phyloP scores from a whole-genome alignment of 1,140 invertebrate genomes.

The Tetramorium alpestre region DNA sequence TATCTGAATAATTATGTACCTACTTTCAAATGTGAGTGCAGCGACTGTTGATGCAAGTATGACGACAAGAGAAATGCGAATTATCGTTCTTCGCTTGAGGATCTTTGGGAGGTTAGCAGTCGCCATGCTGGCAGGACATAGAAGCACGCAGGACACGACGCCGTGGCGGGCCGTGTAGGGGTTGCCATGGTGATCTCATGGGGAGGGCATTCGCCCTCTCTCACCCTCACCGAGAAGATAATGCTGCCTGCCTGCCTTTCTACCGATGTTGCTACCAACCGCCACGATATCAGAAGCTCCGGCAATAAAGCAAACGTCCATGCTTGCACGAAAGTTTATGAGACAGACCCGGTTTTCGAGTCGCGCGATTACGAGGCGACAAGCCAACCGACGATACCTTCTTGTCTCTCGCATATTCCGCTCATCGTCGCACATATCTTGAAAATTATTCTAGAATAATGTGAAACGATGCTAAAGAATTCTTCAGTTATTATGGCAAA shows the following conservation, averaged over 20 bases:
- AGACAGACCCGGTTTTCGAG: conserved; percentile 73
- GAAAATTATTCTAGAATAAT: conserved; percentile 19
- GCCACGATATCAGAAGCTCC: conserved; percentile 80
- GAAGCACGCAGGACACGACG: conserved; percentile 80
- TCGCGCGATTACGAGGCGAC: conserved; percentile 74
- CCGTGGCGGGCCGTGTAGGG: conserved; percentile 80
- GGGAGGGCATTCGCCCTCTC: conserved; percentile 83
- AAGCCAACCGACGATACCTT: conserved; percentile 58
- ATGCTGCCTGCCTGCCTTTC: conserved; percentile 82
- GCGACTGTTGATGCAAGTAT: neutral
- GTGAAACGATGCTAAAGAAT: neutral
- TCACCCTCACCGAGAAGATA: conserved; percentile 82
- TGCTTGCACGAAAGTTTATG: conserved; percentile 70
- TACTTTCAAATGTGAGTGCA: neutral
- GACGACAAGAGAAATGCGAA: conserved; percentile 50
- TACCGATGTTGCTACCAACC: conserved; percentile 81
- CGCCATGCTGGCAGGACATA: conserved; percentile 82
- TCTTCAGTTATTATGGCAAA: neutral
- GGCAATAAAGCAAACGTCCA: conserved; percentile 82
- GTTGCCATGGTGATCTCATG: conserved; percentile 84
- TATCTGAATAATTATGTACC: too few species aligned
- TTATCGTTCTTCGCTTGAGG: conserved; percentile 76
- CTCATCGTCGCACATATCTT: conserved; percentile 16
- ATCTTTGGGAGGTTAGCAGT: conserved; percentile 80
- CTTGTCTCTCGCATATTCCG: conserved; percentile 26